Conservation (phyloP, 2,113 vertebrate species). For the Garra rufa region DNA sequence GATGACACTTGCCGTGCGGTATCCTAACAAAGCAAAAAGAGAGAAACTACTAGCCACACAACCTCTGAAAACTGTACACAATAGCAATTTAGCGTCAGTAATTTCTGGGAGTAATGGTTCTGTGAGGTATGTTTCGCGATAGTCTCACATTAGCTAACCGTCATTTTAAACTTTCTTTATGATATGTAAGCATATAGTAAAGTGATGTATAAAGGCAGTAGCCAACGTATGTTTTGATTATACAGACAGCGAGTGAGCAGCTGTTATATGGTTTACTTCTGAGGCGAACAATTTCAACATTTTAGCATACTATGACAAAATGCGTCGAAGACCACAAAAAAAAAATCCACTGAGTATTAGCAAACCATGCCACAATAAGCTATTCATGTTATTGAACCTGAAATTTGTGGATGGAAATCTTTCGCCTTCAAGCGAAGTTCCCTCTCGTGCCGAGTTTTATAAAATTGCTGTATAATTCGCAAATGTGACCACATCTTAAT, state of each 20-base stretch:
- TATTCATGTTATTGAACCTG: no score
- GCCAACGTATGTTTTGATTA: not conserved
- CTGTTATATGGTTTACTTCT: no score
- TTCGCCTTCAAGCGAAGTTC: no score
- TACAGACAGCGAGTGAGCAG: no score
- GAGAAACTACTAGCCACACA: not conserved
- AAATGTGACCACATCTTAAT: not conserved
- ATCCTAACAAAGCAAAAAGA: slow-evolving; percentile 74
- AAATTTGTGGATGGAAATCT: no score
- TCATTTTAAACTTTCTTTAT: not conserved
- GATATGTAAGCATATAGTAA: not conserved
- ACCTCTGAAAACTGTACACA: not conserved
- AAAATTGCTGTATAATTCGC: not conserved
- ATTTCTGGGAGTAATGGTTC: not conserved
- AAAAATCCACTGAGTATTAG: no score
- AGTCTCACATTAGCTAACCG: not conserved
- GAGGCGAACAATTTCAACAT: no score
- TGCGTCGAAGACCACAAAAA: no score
- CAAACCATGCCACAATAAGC: no score
- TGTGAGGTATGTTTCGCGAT: not conserved
- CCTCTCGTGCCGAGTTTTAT: no score
- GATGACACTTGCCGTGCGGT: slow-evolving; percentile 95
- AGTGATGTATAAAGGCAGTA: no score
- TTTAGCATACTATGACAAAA: no score
- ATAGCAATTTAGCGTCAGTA: not conserved